These are phyloP conservation scores for Magallana angulata DNA, from an alignment of 1,140 invertebrate species.

Conservation along the genomic window DNA sequence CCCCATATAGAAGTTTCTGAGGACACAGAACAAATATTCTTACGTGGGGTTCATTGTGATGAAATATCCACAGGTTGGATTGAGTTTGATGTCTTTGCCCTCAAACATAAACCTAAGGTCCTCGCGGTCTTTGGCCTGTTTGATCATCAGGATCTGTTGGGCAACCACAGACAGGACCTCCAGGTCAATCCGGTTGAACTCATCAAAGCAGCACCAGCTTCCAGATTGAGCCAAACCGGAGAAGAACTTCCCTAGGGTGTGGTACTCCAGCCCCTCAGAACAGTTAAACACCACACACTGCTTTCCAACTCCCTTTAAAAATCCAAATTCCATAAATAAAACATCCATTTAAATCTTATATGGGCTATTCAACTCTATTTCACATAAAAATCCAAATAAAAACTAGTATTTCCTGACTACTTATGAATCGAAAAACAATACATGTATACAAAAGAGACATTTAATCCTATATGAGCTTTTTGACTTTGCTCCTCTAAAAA, in stretches of 20 bases:
- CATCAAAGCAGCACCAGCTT: conserved; percentile 94
- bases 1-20: too few relatives aligned
- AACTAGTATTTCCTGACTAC: too few relatives aligned
- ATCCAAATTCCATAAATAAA: not conserved
- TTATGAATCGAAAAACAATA: too few relatives aligned
- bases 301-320: conserved; percentile 88
- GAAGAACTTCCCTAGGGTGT: conserved; percentile 84
- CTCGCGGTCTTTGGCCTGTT: conserved; percentile 74
- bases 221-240: conserved; percentile 91
- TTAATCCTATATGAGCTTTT: too few relatives aligned
- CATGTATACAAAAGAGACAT: too few relatives aligned
- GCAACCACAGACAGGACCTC: conserved; percentile 90
- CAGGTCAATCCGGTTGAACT: conserved; percentile 93
- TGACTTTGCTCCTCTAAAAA: too few relatives aligned
- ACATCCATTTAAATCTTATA: too few relatives aligned
- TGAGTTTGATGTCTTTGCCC: conserved; percentile 78
- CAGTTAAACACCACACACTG: conserved; percentile 78
- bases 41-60: conserved; percentile 88
- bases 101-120: conserved; percentile 78
- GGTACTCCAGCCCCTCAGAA: conserved; percentile 75
- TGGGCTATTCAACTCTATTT: too few relatives aligned
- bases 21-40: conserved; percentile 43
- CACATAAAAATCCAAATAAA: too few relatives aligned
- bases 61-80: conserved; percentile 77
- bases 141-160: conserved; percentile 79